phyloP scores from a whole-genome alignment of 2,113 vertebrate species.

The Typhlomys cinereus region DNA sequence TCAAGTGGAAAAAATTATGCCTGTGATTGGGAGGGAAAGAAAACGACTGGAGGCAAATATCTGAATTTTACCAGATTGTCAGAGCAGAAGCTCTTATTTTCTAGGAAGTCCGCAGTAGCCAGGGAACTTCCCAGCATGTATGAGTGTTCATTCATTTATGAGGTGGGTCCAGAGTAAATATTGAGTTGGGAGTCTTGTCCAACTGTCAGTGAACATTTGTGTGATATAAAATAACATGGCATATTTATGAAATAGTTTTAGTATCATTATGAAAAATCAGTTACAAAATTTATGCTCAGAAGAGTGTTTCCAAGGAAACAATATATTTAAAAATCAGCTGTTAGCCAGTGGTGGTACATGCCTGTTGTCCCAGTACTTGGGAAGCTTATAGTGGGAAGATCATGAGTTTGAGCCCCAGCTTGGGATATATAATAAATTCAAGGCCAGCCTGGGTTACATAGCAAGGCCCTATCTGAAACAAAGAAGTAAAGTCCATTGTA shows the following conservation, averaged over 20 bases:
- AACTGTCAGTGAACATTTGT: background rate
- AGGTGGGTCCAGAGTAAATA: background rate
- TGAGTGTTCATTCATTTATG: background rate
- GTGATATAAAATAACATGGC: background rate
- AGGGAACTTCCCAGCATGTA: background rate
- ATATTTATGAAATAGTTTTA: slow-evolving; percentile 24
- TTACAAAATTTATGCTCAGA: background rate
- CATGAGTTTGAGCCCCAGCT: background rate
- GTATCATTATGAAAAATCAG: slow-evolving; percentile 7
- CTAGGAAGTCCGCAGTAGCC: background rate
- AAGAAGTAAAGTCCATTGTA: background rate
- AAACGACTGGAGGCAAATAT: slow-evolving; percentile 1
- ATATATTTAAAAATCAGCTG: background rate
- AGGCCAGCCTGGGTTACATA: background rate
- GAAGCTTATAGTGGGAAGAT: background rate
- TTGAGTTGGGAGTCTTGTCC: background rate
- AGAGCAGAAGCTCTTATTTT: background rate
- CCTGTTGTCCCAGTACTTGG: background rate
- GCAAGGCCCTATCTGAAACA: background rate
- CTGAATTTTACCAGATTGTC: background rate
- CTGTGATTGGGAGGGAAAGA: background rate
- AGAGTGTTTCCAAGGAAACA: background rate
- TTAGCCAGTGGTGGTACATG: background rate
- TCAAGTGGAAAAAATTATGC: slow-evolving; percentile 5
- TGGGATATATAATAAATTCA: background rate